Conservation (phyloP, 2,797 vertebrate genomes). For the Anguilla obscura region DNA sequence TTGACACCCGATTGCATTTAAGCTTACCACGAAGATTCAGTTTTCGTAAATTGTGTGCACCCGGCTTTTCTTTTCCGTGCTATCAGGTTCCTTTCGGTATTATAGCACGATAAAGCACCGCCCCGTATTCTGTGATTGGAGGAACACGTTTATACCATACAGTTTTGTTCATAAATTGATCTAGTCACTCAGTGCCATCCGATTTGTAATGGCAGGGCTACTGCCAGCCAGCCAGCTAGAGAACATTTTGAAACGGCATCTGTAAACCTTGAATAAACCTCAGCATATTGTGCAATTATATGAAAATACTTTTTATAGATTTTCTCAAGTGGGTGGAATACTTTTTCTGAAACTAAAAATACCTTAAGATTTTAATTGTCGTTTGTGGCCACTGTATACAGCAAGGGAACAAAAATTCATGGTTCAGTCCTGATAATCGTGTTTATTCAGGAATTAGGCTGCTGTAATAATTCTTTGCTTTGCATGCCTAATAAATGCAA, state of each 20-base stretch:
- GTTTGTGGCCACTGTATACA: too few species aligned
- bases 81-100: neutral
- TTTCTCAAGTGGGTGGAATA: neutral
- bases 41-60: neutral
- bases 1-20: neutral
- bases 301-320: neutral
- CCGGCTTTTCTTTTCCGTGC: neutral
- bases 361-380: neutral
- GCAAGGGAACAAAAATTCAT: neutral
- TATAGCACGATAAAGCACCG: neutral
- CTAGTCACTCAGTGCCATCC: neutral
- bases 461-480: neutral
- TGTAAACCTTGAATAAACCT: neutral
- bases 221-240: neutral
- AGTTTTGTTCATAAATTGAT: neutral
- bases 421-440: neutral
- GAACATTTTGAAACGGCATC: neutral
- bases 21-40: neutral
- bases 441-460: neutral
- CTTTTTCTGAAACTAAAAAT: neutral
- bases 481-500: neutral
- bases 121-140: constrained; percentile 25
- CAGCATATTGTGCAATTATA: neutral
- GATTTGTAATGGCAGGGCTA: neutral
- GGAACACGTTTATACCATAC: neutral